Percentiles rank a stretch among this genome's conserved stretches.
Conservation (phyloP, 2,797 vertebrate species). For the Yasuhikotakia modesta region DNA sequence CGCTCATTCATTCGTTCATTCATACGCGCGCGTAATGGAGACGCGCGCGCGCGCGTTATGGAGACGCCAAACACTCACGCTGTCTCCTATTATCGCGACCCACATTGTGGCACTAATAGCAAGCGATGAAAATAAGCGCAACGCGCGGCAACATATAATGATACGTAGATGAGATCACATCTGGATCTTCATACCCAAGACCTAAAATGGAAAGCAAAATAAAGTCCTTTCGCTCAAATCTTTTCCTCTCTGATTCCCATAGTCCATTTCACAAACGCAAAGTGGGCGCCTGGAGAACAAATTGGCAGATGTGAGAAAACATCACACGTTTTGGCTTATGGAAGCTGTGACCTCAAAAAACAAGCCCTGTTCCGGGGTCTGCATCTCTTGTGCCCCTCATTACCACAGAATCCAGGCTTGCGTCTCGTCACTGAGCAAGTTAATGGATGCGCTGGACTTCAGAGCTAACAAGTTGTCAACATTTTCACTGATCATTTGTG, state of each 20-base stretch:
- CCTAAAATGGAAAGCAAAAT: constrained; percentile 55
- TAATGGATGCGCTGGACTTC: neutral
- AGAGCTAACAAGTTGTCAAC: constrained; percentile 7
- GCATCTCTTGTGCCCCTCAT: constrained; percentile 40
- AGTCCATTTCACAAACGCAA: constrained; percentile 26
- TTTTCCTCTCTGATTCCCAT: constrained; percentile 48
- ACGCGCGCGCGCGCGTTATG: neutral
- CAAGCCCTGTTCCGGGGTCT: constrained; percentile 20
- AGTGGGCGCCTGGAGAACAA: constrained; percentile 44
- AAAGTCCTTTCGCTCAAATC: constrained; percentile 46
- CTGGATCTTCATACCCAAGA: constrained; percentile 53
- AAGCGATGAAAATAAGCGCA: constrained; percentile 42
- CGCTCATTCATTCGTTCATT: neutral
- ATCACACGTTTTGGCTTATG: constrained; percentile 41
- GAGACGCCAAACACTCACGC: constrained; percentile 4
- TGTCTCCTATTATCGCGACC: constrained; percentile 52
- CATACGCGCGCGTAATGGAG: too few species aligned
- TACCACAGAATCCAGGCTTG: constrained; percentile 42
- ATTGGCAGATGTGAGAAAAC: constrained; percentile 49
- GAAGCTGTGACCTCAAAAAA: constrained; percentile 50
- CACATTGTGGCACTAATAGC: constrained; percentile 49
- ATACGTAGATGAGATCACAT: constrained; percentile 48
- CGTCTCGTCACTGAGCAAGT: neutral
- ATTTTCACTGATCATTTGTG: constrained; percentile 34
- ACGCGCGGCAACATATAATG: constrained; percentile 41